Percentiles rank a stretch among this genome's conserved stretches.
These are phyloP conservation scores for Merluccius polli DNA, from an alignment of 2,797 vertebrate species.

Conservation along the genomic window DNA sequence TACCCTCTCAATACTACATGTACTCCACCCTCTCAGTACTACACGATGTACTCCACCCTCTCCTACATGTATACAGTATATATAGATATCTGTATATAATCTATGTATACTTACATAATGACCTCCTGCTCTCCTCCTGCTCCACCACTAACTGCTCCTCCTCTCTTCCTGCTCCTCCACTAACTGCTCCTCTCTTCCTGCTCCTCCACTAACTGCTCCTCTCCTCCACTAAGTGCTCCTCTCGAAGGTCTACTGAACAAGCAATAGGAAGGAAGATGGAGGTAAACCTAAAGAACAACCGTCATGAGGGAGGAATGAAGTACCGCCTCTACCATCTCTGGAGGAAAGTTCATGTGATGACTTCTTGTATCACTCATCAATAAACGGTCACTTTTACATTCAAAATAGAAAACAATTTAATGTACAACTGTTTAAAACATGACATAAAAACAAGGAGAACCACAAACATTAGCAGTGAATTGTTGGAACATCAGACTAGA, in stretches of 20 bases:
- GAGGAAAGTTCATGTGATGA: not conserved
- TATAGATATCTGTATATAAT: too few species aligned
- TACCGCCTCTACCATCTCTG: not conserved
- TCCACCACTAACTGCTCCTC: not conserved
- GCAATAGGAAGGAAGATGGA: too few species aligned
- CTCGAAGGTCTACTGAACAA: too few species aligned
- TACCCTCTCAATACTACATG: too few species aligned
- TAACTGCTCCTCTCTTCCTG: not conserved
- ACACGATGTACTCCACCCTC: too few species aligned
- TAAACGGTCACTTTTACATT: constrained; percentile 29
- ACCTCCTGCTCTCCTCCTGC: not conserved
- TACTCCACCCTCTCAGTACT: too few species aligned
- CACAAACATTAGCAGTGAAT: constrained; percentile 60
- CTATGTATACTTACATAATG: too few species aligned
- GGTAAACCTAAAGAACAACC: too few species aligned
- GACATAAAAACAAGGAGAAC: constrained; percentile 73
- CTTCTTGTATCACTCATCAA: not conserved
- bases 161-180: too few species aligned
- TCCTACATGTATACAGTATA: too few species aligned
- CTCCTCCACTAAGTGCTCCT: too few species aligned
- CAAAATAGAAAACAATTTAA: constrained; percentile 81
- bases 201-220: too few species aligned
- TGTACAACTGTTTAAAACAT: constrained; percentile 75
- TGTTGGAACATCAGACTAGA: constrained; percentile 43
- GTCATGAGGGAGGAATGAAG: not conserved